Evolutionary conservation across 1,140 invertebrate genomes (phyloP), one percentile per base, ranked within the genome.

Genomic region (Anastrepha ludens): DNA sequence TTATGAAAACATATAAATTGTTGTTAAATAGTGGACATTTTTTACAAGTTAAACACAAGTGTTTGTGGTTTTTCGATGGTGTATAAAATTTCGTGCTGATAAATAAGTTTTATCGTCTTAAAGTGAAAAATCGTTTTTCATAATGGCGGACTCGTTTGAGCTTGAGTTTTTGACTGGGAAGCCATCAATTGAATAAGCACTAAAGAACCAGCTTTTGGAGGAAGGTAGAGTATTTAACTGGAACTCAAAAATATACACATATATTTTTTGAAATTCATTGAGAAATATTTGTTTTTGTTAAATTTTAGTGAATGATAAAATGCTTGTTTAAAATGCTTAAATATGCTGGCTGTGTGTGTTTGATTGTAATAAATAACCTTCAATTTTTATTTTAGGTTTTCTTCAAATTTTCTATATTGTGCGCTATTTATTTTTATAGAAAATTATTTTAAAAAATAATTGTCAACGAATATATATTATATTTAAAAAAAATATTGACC

Each of bases 171-270:
- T 58, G 5, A 62, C 39, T 62, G 60, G 85, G 85, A 62, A 86
- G 60, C 58, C 85, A 64, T 86, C 58, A 60, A 86, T 86, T 64
- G 85, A 86, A 86, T 86, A 86, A 86, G 60, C 74, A 47, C 74
- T 55, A 81, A 81, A 81, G 44, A 81, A 58, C 50, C 70, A 81
- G 74, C 55, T 81, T 81, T 81, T 44, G 74, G 74, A 55, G 47
- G 74, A 81, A 81, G 74, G 74, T 81, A 81, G 74, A 81, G 74
- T 81, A 81, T 81, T 81, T 20, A 55, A 17, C 7, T 47, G 47
- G 41, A 81, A 29, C 20, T 50, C 47, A 81, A 81, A 81, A 74
- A 74, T 44, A 81, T 81, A n/a, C 74, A 55, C 74, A 81, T 55
- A n/a, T 81, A 2, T 70, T 13, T 44, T 50, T 58, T 81, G 44